Base-by-base conservation (phyloP, 1,140 invertebrate species). In the Drosophila nikananu region DNA sequence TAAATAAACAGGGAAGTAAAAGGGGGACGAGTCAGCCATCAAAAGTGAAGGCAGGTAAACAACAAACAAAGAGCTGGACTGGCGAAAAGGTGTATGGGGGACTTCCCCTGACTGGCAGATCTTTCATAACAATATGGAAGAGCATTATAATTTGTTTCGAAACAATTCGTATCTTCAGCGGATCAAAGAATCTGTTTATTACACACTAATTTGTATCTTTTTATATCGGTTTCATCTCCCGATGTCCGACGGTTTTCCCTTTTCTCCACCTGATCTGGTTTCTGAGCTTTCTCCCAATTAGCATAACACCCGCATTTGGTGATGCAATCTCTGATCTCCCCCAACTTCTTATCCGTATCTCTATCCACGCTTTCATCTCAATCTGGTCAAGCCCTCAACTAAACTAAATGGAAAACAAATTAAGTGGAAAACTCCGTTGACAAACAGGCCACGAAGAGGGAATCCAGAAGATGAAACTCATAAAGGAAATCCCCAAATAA, bases 241-340 rank as follows among this genome's bases (percentile, higher is more conserved):
- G 10, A 66, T 66, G 37, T 35, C 19, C 13, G 48, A 55, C 37
- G 12, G 27, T 23, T 61, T 37, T 42, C 35, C 21, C 46, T 27
- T 44, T 80, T 58, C 21, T 57, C 42, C 13, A 30, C 9, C 41
- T 48, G 32, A 72, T 48, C 35, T 68, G 46, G 48, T 72, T 71
- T 58, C 66, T 17, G 2, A 25, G 42, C 70, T 72, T 72, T 72
- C 65, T 48, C 66, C 44, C 27, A 71, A 72, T 72, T 72, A 72
- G 21, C 66, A 72, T 72, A 72, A 48, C 70, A 72, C 66, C 70
- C 70, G 65, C 70, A 72, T 71, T 49, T 25, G 10, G 30, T 71
- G 64, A 71, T 23, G 67, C 46, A 67, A 68, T 37, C 19, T 44
- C 30, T 27, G 60, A 49, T 39, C 13, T 32, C 12, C 12, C 10